These are phyloP conservation scores for Calliphora vomitoria DNA, from an alignment of 2,888 invertebrate species.

Conservation along the genomic window DNA sequence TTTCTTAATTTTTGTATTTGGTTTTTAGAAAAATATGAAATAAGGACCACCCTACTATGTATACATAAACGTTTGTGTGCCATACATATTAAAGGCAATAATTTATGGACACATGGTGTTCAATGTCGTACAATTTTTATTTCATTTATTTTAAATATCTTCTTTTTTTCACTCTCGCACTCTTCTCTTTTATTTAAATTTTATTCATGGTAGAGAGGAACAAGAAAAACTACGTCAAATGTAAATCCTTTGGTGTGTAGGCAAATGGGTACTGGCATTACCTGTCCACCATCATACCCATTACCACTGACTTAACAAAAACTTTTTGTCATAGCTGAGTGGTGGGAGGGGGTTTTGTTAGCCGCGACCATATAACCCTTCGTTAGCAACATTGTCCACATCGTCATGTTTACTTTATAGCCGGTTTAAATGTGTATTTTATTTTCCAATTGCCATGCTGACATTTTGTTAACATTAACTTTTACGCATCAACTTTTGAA, in stretches of 20 bases:
- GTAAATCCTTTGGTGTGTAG: slow-evolving; percentile 54
- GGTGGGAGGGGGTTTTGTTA: no score
- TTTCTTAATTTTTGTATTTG: no score
- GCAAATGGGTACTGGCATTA: slow-evolving; percentile 46
- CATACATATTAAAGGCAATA: slow-evolving; percentile 63
- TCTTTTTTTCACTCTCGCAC: neutral
- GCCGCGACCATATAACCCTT: neutral
- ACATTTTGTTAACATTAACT: slow-evolving; percentile 72
- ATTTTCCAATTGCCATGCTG: slow-evolving; percentile 66
- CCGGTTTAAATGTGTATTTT: slow-evolving; percentile 36
- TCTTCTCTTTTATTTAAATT: slow-evolving; percentile 44
- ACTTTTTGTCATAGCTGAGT: neutral
- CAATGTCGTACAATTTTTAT: slow-evolving; percentile 52
- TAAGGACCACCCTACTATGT: neutral
- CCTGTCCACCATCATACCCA: slow-evolving; percentile 54
- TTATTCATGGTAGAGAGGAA: slow-evolving; percentile 38
- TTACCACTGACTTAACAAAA: slow-evolving; percentile 52
- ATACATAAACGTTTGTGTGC: slow-evolving; percentile 19
- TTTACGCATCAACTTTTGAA: slow-evolving; percentile 68
- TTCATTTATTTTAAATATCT: slow-evolving; percentile 48
- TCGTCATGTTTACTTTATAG: slow-evolving; percentile 16
- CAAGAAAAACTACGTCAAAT: slow-evolving; percentile 14
- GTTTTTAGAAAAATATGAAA: no score
- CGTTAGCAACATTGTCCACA: slow-evolving; percentile 11
- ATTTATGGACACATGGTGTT: slow-evolving; percentile 71